phyloP scores from a whole-genome alignment of 2,797 vertebrate genomes.

The Geotria australis region DNA sequence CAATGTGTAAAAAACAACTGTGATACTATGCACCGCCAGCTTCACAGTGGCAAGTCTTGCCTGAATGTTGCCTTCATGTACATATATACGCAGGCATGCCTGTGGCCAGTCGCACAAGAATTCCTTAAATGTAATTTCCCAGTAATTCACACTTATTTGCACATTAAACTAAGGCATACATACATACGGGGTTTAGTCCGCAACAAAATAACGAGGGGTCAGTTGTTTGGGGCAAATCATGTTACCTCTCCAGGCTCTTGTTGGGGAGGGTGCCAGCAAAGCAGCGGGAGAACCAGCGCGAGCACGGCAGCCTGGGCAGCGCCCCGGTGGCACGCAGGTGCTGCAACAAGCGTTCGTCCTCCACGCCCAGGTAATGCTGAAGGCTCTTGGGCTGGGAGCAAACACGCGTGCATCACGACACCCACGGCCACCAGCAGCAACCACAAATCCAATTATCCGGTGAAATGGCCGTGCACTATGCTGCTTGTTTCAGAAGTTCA shows the following conservation, averaged over 20 bases:
- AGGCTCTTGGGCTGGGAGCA: slow-evolving; percentile 48
- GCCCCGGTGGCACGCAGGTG: slow-evolving; percentile 37
- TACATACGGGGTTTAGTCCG: too few species aligned
- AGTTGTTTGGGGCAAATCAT: too few species aligned
- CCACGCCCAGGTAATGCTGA: slow-evolving; percentile 68
- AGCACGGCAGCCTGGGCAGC: slow-evolving; percentile 33
- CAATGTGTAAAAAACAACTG: slow-evolving; percentile 2
- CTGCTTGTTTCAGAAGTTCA: too few species aligned
- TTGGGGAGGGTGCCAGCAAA: slow-evolving; percentile 73
- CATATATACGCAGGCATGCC: too few species aligned
- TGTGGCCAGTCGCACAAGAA: too few species aligned
- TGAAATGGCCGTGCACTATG: too few species aligned
- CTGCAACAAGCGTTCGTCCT: slow-evolving; percentile 41
- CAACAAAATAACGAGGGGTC: too few species aligned
- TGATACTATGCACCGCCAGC: not conserved
- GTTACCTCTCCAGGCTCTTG: slow-evolving; percentile 65
- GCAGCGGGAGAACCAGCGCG: slow-evolving; percentile 67
- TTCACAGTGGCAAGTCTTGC: not conserved
- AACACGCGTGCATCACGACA: not conserved
- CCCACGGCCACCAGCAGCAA: too few species aligned
- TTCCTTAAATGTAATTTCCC: not conserved
- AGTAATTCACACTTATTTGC: not conserved
- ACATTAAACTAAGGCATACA: too few species aligned
- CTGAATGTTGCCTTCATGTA: not conserved
- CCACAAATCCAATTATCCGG: too few species aligned